Evolutionary conservation across 2,888 invertebrate species (phyloP).

Genomic region (Lobophora halterata): DNA sequence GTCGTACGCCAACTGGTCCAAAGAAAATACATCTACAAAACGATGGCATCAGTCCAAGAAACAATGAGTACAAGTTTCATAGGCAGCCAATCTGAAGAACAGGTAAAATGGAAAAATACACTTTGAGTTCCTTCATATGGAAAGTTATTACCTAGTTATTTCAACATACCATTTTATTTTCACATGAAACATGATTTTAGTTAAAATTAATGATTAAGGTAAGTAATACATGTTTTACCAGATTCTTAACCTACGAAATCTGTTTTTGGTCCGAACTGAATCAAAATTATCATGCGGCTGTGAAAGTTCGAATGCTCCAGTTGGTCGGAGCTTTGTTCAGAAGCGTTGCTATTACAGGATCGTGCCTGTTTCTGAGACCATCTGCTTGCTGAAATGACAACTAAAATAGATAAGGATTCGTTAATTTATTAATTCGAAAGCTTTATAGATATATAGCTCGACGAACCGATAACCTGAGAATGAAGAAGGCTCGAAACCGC

Average conservation of each 20-base stretch:
- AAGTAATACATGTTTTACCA: constrained; percentile 3
- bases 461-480: too few species aligned
- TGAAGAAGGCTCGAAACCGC: too few species aligned
- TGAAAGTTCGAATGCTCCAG: constrained; percentile 27
- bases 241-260: constrained; percentile 21
- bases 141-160: too few species aligned
- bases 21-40: neutral
- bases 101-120: too few species aligned
- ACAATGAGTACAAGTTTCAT: neutral
- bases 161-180: too few species aligned
- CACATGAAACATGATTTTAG: too few species aligned
- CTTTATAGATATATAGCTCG: too few species aligned
- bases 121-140: too few species aligned
- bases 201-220: too few species aligned
- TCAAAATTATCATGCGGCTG: constrained; percentile 30
- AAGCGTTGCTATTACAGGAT: constrained; percentile 19
- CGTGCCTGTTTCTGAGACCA: constrained; percentile 14
- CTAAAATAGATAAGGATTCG: too few species aligned
- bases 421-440: too few species aligned
- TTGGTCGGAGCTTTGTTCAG: constrained; percentile 15
- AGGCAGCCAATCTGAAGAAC: too few species aligned
- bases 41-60: constrained; percentile 6
- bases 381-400: constrained; percentile 5
- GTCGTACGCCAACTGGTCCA: neutral
- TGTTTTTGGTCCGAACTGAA: constrained; percentile 24